These are phyloP conservation scores for Himantopus leucocephalus DNA, from an alignment of 2,113 vertebrate genomes.

Conservation along the genomic window DNA sequence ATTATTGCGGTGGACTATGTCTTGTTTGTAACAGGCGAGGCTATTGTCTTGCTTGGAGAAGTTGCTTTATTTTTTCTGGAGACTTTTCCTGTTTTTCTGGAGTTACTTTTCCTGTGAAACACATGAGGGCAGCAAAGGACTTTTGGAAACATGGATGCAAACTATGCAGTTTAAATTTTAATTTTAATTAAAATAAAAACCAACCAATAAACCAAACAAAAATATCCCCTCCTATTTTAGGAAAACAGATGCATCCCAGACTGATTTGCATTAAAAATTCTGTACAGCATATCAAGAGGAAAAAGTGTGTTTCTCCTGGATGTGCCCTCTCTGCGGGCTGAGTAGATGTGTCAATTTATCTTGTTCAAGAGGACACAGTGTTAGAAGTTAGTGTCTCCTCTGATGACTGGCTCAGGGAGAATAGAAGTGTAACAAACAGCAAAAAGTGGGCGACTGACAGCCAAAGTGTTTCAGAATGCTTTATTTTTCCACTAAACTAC, in stretches of 20 bases:
- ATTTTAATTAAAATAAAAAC: background rate
- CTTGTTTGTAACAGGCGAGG: background rate
- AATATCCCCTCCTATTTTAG: background rate
- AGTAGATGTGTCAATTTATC: background rate
- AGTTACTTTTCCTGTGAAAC: background rate
- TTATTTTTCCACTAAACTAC: background rate
- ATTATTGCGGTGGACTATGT: background rate
- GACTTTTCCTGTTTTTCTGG: background rate
- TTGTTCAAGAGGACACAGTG: background rate
- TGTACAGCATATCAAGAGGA: background rate
- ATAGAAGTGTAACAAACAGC: background rate
- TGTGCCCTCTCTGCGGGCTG: background rate
- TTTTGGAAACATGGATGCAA: background rate
- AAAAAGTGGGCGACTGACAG: background rate
- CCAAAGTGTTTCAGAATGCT: background rate
- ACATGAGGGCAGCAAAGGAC: slow-evolving; percentile 58
- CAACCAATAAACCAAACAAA: background rate
- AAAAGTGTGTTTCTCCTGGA: background rate
- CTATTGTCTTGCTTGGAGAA: background rate
- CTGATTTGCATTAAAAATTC: background rate
- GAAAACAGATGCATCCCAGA: background rate
- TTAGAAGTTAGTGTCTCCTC: background rate
- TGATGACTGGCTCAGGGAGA: background rate
- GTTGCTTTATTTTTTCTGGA: background rate
- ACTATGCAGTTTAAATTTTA: background rate